Evolutionary conservation across 2,113 vertebrate species (phyloP), one percentile per base, ranked within the genome.

Genomic region (Chloropsis hardwickii): DNA sequence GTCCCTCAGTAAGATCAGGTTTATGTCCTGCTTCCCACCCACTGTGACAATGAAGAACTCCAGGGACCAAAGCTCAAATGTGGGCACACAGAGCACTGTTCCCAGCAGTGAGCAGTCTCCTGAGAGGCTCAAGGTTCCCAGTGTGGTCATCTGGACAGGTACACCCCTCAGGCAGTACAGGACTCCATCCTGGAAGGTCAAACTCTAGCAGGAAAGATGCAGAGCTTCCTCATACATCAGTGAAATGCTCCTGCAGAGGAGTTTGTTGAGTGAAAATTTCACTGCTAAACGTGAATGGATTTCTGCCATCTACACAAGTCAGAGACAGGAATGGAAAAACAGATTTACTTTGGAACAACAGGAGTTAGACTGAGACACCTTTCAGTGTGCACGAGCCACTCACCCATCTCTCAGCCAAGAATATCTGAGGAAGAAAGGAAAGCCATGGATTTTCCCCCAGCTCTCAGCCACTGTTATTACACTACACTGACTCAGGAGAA

Each of bases 91-190:
- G 62, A 48, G 23, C 24, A 4, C n/a, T 22, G 42, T 5, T 56
- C 35, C 53, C 39, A 11, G 10, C 21, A 18, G 24, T 11, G 40
- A 27, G 22, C 14, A 31, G 37, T 6, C 8, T 33, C 23, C 28
- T 2, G 1, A 56, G 69, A 21, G 61, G 29, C 16, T 20, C n/a
- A 29, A 70, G 31, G 14, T 5, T 54, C 81, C 73, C 45, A 23
- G 16, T 21, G 62, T 12, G 57, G 14, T 9, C 18, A 21, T 22
- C 16, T 16, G 23, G 48, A 45, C 70, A 80, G 39, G 6, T 25
- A 10, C 31, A 23, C 40, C 53, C 74, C 65, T 48, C 6, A 5
- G 67, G 33, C 42, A 35, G 15, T 1, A 18, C 0, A 0, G 16
- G 56, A 35, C 16, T 61, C 45, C 62, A 22, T 31, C 62, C 47